Conservation (phyloP, 2,113 vertebrate genomes). For the Trogon surrucura region DNA sequence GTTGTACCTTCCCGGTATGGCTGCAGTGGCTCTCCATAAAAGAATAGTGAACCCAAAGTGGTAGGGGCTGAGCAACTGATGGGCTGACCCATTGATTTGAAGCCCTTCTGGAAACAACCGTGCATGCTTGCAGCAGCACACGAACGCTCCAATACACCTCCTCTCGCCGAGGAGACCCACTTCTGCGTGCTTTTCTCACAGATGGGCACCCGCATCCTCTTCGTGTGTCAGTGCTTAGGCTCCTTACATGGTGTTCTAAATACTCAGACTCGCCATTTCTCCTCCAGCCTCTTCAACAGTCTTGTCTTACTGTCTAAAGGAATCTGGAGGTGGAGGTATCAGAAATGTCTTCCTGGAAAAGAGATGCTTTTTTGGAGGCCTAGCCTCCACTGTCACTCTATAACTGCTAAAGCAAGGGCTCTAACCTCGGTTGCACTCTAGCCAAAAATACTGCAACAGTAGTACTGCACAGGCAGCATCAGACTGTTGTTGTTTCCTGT, state of each 20-base stretch:
- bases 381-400: rapidly evolving
- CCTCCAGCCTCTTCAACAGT: not conserved
- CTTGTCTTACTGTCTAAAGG: not conserved
- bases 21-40: not conserved
- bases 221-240: rapidly evolving
- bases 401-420: not conserved
- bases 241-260: not conserved
- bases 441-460: not conserved
- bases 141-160: not conserved
- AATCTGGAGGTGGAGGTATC: not conserved
- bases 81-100: not conserved
- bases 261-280: not conserved
- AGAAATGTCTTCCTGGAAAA: not conserved
- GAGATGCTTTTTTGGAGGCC: not conserved
- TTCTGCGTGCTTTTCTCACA: not conserved
- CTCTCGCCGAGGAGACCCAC: not conserved
- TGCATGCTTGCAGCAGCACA: not conserved
- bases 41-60: not conserved
- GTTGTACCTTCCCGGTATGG: not conserved
- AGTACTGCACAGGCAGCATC: not conserved
- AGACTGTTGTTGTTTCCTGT: not conserved
- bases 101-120: not conserved
- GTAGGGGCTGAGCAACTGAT: not conserved
- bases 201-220: rapidly evolving
- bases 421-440: not conserved